Conservation (phyloP, 1,140 invertebrate genomes). For the silkworm (Bombyx mori) region ASM3026992v2 NC_085119.1:8730501-8731000, state of each 20-base stretch:
- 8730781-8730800: constrained; percentile 46
- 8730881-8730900: constrained; percentile 58
- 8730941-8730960: constrained; percentile 12
- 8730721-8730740: constrained; percentile 7
- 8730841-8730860: constrained; percentile 68
- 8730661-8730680: too few relatives aligned
- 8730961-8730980: neutral
- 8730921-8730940: constrained; percentile 33
- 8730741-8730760: constrained; percentile 11
- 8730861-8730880: constrained; percentile 63
- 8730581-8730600: too few relatives aligned
- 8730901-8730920: constrained; percentile 67
- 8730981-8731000: neutral
- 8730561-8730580: too few relatives aligned
- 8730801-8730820: constrained; percentile 69
- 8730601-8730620: too few relatives aligned
- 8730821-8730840: constrained; percentile 66
- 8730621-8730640: too few relatives aligned
- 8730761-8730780: constrained; percentile 23
- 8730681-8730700: too few relatives aligned
- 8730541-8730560: too few relatives aligned
- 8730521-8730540: constrained; percentile 2
- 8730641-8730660: too few relatives aligned
- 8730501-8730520: constrained; percentile 20
- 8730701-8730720: too few relatives aligned